Conservation (phyloP, 1,140 invertebrate species). For the Drosophila insularis region DNA sequence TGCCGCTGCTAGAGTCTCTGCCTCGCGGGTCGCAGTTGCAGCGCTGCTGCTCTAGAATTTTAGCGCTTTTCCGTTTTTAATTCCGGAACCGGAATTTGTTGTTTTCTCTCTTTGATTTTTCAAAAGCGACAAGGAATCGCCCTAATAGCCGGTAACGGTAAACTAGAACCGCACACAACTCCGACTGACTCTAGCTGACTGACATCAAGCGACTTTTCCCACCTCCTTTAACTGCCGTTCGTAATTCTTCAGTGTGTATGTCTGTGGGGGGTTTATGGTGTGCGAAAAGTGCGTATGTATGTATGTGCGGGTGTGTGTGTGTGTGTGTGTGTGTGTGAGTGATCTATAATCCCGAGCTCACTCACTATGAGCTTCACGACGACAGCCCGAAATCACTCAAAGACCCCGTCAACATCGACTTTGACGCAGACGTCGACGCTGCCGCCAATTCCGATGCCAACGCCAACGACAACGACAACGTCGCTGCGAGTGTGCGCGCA, state of each 20-base stretch:
- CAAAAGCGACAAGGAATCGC: not conserved
- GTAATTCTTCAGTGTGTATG: not conserved
- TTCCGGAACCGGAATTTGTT: not conserved
- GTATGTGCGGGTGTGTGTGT: slow-evolving; percentile 16
- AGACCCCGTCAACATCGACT: slow-evolving; percentile 17
- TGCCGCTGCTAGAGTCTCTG: slow-evolving; percentile 27
- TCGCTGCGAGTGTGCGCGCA: slow-evolving; percentile 30
- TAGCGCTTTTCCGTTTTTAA: slow-evolving; percentile 18
- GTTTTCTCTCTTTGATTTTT: not conserved
- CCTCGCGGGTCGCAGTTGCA: slow-evolving; percentile 27
- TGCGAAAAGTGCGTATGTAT: slow-evolving; percentile 23
- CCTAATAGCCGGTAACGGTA: slow-evolving; percentile 2
- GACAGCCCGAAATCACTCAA: slow-evolving; percentile 60
- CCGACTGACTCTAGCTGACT: slow-evolving; percentile 18
- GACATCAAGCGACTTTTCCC: slow-evolving; percentile 33
- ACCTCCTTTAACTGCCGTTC: slow-evolving; percentile 47
- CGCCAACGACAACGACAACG: slow-evolving; percentile 24
- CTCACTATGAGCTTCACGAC: slow-evolving; percentile 49
- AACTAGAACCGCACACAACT: slow-evolving; percentile 18
- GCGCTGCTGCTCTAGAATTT: slow-evolving; percentile 23
- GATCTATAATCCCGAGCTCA: slow-evolving; percentile 58
- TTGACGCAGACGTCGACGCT: too few species aligned
- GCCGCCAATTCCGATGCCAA: too few species aligned
- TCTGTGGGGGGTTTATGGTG: not conserved
- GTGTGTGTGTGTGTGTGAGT: slow-evolving; percentile 19